phyloP scores from a whole-genome alignment of 2,888 invertebrate genomes.

The Thyatira batis region DNA sequence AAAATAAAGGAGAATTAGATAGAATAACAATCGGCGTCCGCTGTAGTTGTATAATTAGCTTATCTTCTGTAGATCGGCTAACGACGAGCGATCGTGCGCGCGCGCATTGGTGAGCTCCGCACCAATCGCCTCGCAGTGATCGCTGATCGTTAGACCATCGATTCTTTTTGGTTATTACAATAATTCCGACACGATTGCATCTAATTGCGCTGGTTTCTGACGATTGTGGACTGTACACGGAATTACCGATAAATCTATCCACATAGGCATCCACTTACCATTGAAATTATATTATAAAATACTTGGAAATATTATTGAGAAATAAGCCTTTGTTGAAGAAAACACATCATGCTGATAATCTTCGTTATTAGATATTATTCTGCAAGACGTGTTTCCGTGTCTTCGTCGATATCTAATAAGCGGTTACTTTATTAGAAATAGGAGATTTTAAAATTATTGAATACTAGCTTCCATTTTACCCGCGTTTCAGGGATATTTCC shows the following conservation, averaged over 20 bases:
- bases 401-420: slow-evolving; percentile 21
- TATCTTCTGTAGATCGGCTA: slow-evolving; percentile 71
- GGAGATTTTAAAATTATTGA: background rate
- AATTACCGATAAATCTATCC: slow-evolving; percentile 61
- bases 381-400: slow-evolving; percentile 59
- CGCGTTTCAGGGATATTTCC: too few species aligned
- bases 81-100: slow-evolving; percentile 61
- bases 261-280: slow-evolving; percentile 29
- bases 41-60: slow-evolving; percentile 70
- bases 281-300: slow-evolving; percentile 8
- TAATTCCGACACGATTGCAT: slow-evolving; percentile 78
- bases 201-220: slow-evolving; percentile 77
- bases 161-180: slow-evolving; percentile 81
- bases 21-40: slow-evolving; percentile 64
- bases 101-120: slow-evolving; percentile 72
- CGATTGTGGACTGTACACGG: slow-evolving; percentile 60
- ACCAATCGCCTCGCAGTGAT: slow-evolving; percentile 69
- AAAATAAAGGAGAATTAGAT: slow-evolving; percentile 62
- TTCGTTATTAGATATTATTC: slow-evolving; percentile 62
- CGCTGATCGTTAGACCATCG: slow-evolving; percentile 68
- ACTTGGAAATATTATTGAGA: slow-evolving; percentile 16
- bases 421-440: background rate
- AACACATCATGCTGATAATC: slow-evolving; percentile 57
- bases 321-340: slow-evolving; percentile 55
- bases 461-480: too few species aligned